phyloP scores from a whole-genome alignment of 1,140 invertebrate species.

The Macrostomum lignano region DNA sequence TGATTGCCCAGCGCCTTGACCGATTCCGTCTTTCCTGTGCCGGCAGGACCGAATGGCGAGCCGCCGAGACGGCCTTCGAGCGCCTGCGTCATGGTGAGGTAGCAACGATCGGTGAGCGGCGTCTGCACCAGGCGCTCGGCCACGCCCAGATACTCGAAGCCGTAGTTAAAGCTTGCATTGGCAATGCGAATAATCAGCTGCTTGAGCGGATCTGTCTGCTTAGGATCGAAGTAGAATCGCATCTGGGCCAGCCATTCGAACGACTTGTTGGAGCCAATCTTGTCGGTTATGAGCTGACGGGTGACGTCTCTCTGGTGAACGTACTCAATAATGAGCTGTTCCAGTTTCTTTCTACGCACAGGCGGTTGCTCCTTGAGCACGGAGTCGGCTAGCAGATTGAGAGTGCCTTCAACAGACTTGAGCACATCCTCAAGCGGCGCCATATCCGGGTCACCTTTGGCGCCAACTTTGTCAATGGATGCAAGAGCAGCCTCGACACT shows the following conservation, averaged over 20 bases:
- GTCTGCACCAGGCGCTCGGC: conserved; percentile 88
- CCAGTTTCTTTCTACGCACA: conserved; percentile 66
- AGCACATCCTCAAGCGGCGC: conserved; percentile 46
- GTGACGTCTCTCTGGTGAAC: conserved; percentile 93
- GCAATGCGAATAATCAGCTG: conserved; percentile 95
- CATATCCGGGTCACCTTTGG: conserved; percentile 11
- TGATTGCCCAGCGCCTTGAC: conserved; percentile 97
- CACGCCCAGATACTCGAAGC: conserved; percentile 74
- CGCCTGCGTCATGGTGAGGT: conserved; percentile 96
- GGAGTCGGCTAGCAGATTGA: conserved; percentile 78
- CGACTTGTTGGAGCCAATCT: conserved; percentile 48
- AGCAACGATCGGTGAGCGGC: conserved; percentile 84
- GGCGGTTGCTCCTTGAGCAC: conserved; percentile 87
- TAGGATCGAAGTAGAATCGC: conserved; percentile 90
- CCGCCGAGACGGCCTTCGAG: conserved; percentile 74
- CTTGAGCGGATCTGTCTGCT: conserved; percentile 64
- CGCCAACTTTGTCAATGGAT: conserved; percentile 9
- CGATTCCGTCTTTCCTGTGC: conserved; percentile 73
- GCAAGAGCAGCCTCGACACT: conserved; percentile 47
- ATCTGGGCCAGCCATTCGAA: conserved; percentile 95
- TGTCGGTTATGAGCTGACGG: conserved; percentile 49
- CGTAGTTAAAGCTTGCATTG: conserved; percentile 90
- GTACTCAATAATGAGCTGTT: conserved; percentile 69
- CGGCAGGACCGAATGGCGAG: conserved; percentile 34
- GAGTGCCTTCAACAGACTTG: conserved; percentile 54